phyloP scores from a whole-genome alignment of 2,888 invertebrate genomes.

The Brenthis ino region DNA sequence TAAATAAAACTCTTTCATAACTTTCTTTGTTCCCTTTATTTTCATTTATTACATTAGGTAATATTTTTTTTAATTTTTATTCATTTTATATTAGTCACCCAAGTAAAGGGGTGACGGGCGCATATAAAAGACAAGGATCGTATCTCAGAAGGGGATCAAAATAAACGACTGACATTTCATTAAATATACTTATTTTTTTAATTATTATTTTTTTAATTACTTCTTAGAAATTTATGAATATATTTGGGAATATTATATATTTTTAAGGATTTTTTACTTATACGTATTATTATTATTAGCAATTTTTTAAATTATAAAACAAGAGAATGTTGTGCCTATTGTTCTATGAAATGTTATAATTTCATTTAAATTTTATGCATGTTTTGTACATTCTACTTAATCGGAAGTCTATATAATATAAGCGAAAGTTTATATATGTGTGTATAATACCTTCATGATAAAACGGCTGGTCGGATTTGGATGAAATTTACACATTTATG shows the following conservation, averaged over 20 bases:
- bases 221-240: not conserved
- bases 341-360: too few relatives aligned
- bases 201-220: not conserved
- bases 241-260: not conserved
- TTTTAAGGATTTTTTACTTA: not conserved
- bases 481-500: too few relatives aligned
- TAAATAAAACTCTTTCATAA: not conserved
- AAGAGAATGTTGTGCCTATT: too few relatives aligned
- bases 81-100: conserved; percentile 14
- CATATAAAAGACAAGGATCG: conserved; percentile 14
- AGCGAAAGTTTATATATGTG: too few relatives aligned
- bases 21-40: not conserved
- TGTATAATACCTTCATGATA: too few relatives aligned
- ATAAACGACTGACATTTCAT: conserved; percentile 2
- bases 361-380: too few relatives aligned
- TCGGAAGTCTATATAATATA: too few relatives aligned
- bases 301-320: too few relatives aligned
- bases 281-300: not conserved
- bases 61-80: not conserved
- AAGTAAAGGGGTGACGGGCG: conserved; percentile 15
- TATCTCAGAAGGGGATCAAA: conserved; percentile 27
- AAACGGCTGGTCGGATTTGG: too few relatives aligned
- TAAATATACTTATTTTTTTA: not conserved
- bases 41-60: not conserved
- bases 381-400: too few relatives aligned